phyloP scores from a whole-genome alignment of 1,140 invertebrate species.

The Drosophila mojavensis region DNA sequence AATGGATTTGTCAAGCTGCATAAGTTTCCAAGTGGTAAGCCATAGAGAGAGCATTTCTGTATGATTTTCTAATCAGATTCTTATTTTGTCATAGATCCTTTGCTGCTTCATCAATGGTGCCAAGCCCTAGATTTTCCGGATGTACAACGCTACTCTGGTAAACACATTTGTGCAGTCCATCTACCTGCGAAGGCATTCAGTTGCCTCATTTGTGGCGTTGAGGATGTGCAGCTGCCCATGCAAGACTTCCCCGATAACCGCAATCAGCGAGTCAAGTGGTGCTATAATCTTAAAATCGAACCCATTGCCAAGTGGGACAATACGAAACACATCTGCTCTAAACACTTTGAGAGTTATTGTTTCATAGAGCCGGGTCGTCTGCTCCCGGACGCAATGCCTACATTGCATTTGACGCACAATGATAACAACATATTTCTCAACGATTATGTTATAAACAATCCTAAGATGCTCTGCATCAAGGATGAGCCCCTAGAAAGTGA shows the following conservation, averaged over 20 bases:
- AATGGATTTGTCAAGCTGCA: conserved; percentile 44
- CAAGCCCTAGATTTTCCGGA: conserved; percentile 46
- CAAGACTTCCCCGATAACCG: conserved; percentile 63
- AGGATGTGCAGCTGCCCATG: conserved; percentile 54
- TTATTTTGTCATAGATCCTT: conserved; percentile 34
- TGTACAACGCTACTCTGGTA: conserved; percentile 42
- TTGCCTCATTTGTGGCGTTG: conserved; percentile 57
- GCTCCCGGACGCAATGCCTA: conserved; percentile 58
- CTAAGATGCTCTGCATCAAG: conserved; percentile 46
- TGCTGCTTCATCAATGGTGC: conserved; percentile 59
- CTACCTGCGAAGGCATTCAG: conserved; percentile 37
- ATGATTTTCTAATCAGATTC: not conserved
- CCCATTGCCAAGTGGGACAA: conserved; percentile 67
- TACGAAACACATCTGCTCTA: conserved; percentile 61
- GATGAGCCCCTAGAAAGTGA: conserved; percentile 64
- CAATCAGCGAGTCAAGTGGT: conserved; percentile 69
- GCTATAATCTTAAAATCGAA: conserved; percentile 72
- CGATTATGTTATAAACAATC: conserved; percentile 47
- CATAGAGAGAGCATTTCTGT: not conserved
- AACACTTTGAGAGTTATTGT: conserved; percentile 66
- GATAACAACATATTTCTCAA: conserved; percentile 71
- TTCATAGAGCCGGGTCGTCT: conserved; percentile 47
- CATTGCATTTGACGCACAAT: conserved; percentile 58
- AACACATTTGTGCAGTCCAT: conserved; percentile 58
- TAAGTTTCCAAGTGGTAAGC: conserved; percentile 64